A percentile compares a stretch with the other conserved stretches of the same genome.
Evolutionary conservation across 2,113 vertebrate species (phyloP).

Genomic region (Chloebia gouldiae): DNA sequence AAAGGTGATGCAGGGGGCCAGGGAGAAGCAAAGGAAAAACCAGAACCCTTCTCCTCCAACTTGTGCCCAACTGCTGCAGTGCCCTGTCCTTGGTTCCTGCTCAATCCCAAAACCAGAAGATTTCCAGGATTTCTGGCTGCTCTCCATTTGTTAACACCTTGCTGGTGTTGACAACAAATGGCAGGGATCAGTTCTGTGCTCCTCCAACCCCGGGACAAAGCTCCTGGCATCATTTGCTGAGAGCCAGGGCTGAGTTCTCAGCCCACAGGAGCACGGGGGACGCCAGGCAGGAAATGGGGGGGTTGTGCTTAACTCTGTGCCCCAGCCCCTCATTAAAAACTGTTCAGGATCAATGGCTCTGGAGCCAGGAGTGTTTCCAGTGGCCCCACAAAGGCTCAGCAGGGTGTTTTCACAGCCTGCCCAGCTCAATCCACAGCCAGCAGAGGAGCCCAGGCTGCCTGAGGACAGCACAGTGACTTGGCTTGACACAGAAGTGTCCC

Average conservation of each 20-base stretch:
- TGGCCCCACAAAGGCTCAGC: background rate
- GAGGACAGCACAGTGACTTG: background rate
- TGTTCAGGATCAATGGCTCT: background rate
- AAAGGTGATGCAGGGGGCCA: background rate
- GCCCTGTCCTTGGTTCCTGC: background rate
- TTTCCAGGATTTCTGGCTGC: background rate
- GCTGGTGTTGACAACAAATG: no score
- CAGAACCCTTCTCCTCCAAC: background rate
- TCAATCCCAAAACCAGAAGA: background rate
- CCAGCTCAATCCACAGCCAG: background rate
- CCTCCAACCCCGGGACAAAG: background rate
- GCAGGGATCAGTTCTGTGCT: background rate
- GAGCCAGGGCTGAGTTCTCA: background rate
- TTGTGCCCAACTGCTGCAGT: background rate
- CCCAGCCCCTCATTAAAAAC: background rate
- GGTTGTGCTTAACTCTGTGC: background rate
- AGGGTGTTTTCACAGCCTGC: background rate
- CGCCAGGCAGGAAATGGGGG: background rate
- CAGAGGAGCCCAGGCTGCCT: background rate
- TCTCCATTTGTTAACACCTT: background rate
- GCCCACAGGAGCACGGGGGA: background rate
- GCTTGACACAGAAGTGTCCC: background rate
- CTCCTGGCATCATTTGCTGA: background rate
- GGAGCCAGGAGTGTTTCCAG: background rate
- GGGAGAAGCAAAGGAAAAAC: background rate